These are phyloP conservation scores for Sialis fuliginosa DNA, from an alignment of 2,888 invertebrate species.

Conservation along the genomic window DNA sequence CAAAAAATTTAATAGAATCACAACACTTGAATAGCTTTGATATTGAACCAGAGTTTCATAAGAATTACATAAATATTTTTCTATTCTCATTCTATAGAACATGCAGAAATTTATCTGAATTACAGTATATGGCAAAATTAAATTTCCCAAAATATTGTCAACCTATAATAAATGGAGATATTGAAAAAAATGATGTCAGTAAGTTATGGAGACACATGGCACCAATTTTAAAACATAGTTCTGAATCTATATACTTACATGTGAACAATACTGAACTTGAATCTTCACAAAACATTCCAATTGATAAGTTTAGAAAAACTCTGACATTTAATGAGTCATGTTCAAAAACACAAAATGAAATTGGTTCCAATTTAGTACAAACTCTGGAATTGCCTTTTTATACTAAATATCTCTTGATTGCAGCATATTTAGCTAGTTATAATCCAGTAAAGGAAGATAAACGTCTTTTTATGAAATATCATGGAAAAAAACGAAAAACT, in stretches of 20 bases:
- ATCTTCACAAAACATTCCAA: slow-evolving; percentile 5
- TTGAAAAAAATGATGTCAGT: slow-evolving; percentile 41
- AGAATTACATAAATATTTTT: slow-evolving; percentile 64
- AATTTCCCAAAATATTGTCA: slow-evolving; percentile 64
- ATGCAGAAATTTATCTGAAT: slow-evolving; percentile 70
- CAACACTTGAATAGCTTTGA: slow-evolving; percentile 13
- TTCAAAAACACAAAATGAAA: slow-evolving; percentile 1
- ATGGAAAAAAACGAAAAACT: slow-evolving; percentile 52
- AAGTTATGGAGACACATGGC: slow-evolving; percentile 68
- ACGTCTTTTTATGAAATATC: slow-evolving; percentile 65
- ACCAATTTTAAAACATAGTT: slow-evolving; percentile 51
- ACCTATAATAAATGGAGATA: slow-evolving; percentile 50
- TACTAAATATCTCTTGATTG: slow-evolving; percentile 76
- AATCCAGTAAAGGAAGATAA: slow-evolving; percentile 82
- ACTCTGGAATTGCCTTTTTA: slow-evolving; percentile 72
- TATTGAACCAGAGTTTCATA: slow-evolving; percentile 39
- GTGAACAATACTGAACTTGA: slow-evolving; percentile 22
- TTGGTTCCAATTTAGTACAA: slow-evolving; percentile 29
- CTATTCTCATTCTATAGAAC: slow-evolving; percentile 69
- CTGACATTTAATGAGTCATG: not conserved
- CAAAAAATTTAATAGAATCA: slow-evolving; percentile 13
- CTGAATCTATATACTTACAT: slow-evolving; percentile 62
- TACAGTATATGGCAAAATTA: slow-evolving; percentile 59
- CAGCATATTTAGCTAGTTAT: slow-evolving; percentile 83
- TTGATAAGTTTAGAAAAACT: not conserved